Evolutionary conservation across 2,888 invertebrate genomes (phyloP), one percentile per base, ranked within the genome.

Genomic region (Apomyelois bistriatella): DNA sequence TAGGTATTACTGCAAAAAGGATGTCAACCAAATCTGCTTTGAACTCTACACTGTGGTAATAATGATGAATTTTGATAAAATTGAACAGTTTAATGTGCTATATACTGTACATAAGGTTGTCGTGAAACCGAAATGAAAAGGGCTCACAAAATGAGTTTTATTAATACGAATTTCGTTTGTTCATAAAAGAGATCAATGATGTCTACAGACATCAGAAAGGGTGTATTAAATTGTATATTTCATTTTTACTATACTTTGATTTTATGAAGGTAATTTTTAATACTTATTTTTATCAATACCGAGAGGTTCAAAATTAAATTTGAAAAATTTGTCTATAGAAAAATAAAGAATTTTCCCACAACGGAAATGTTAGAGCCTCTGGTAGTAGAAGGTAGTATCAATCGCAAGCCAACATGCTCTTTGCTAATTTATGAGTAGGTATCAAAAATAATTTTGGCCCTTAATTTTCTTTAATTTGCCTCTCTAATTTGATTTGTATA

Each of bases 141-240:
- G 22, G 79, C 72, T 74, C 72, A 62, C 60, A 72, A 79, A 84
- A 85, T 82, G 82, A 83, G 72, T 78, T 80, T 73, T 75, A 79
- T 82, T 82, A 78, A 77, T 81, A 81, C 81, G 77, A 63, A 68
- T 73, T 69, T 68, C 69, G 72, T 74, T 70, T 68, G 70, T 70
- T 47, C 32, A 28, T 43, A 52, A 48, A 53, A 52, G 42, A 38
- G 43, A 41, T 49, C 48, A 53, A 53, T 53, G 59, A 55, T 55
- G 55, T 55, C 16, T 32, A 48, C 9, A 22, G 22, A 47, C 15
- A 35, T 54, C 40, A 49, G 42, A 38, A 43, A 54, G 32, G 32
- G 50, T 51, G 40, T 51, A 51, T 51, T 51, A 51, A 51, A 42
- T 51, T 51, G 16, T 41, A 42, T 32, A 32, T 9, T 42, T 17